Base-by-base conservation (phyloP, 2,888 invertebrate genomes). In the Carcina quercana region DNA sequence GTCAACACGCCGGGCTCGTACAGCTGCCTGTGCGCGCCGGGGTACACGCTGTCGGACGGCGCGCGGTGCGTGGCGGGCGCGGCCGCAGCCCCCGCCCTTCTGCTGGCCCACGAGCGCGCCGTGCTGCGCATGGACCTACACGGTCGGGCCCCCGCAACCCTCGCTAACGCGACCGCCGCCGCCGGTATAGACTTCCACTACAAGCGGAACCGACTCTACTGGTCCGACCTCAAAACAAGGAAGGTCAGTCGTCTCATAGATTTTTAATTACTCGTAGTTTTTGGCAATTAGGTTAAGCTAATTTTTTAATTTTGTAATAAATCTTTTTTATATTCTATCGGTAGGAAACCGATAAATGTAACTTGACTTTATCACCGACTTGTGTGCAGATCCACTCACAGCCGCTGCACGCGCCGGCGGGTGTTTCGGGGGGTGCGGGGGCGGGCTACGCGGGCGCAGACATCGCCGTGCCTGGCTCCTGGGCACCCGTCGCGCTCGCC, bases 401-500 rank as follows among this genome's bases (percentile, higher is more conserved):
- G 54, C 85, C 79, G 41, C 62, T 89, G 40, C 76, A 68, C 41
- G 63, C 70, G 2, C 70, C 79, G 1, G 74, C 67, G 4, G 83
- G 84, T 21, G 44, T 76, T 13, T 50, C 66, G n/a, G 17, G 30
- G n/a, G 8, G 21, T 12, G 22, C 30, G 14, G 20, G 25, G 8
- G 6, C 5, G 3, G 52, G 61, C 19, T 85, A 80, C 43, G 64
- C 78, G 10, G 88, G 87, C 40, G 70, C 79, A 5, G 93, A 93
- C 55, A 90, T 95, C 43, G 85, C 89, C 0, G 78, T 94, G 15
- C 90, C 94, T 0, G 94, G 94, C 0, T 93, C 94, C 0, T 96
- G 96, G 95, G 88, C 93, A 0, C 96, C 96, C 0, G 92, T 94
- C 0, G 92, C 96, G 0, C 68, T 98, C 29, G 97, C 98, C 5